Conservation (phyloP, 1,140 invertebrate species). For the Pomacea maculata region DNA sequence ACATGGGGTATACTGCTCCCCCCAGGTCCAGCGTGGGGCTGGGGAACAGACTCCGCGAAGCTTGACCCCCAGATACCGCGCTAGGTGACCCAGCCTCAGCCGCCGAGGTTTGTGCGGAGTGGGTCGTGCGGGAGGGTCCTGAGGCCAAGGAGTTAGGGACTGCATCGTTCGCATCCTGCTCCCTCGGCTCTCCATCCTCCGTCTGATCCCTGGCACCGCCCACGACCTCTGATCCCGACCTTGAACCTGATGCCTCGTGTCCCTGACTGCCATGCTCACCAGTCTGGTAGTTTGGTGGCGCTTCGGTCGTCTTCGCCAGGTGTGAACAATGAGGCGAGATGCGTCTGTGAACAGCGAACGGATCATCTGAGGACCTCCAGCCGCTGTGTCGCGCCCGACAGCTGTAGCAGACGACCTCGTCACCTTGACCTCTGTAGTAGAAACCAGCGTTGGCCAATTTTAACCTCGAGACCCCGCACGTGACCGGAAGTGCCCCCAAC, state of each 20-base stretch:
- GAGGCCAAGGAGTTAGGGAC: neutral
- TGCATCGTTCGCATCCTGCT: neutral
- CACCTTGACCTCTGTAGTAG: slow-evolving; percentile 77
- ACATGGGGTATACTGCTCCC: slow-evolving; percentile 23
- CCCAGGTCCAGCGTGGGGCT: slow-evolving; percentile 7
- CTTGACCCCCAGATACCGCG: no score
- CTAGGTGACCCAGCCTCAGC: neutral
- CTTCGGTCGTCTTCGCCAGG: neutral
- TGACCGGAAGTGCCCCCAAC: slow-evolving; percentile 3
- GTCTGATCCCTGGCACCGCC: neutral
- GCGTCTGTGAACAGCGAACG: slow-evolving; percentile 13
- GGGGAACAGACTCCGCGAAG: neutral
- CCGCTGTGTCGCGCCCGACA: slow-evolving; percentile 12
- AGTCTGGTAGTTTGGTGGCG: neutral
- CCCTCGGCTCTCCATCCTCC: neutral
- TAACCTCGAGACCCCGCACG: neutral
- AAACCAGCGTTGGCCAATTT: slow-evolving; percentile 71
- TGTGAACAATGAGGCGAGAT: slow-evolving; percentile 17
- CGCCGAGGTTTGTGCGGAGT: neutral
- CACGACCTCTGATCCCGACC: neutral
- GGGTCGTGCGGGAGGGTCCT: neutral
- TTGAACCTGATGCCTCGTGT: no score
- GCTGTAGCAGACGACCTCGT: slow-evolving; percentile 27
- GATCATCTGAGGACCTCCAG: slow-evolving; percentile 13
- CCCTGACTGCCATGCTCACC: no score